phyloP scores from a whole-genome alignment of 1,140 invertebrate species.

The Zaprionus ghesquierei region DNA sequence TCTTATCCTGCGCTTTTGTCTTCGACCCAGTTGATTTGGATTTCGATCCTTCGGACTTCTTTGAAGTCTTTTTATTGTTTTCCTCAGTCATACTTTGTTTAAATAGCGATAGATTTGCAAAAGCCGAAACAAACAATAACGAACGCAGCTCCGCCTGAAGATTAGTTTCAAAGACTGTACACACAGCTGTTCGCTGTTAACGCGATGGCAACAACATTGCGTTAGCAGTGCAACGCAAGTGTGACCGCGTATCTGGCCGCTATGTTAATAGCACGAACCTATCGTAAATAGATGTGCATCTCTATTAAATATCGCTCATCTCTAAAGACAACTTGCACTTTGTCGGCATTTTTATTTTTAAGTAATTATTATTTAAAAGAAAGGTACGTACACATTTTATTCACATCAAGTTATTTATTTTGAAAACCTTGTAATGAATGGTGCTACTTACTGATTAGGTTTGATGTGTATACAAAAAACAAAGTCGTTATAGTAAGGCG shows the following conservation, averaged over 20 bases:
- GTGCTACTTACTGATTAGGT: neutral
- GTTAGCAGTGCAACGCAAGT: neutral
- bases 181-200: neutral
- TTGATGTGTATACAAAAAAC: neutral
- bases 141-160: neutral
- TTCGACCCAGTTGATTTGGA: neutral
- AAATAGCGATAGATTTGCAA: neutral
- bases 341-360: slow-evolving; percentile 27
- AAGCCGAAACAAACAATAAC: neutral
- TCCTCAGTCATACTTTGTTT: slow-evolving; percentile 15
- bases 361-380: slow-evolving; percentile 19
- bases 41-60: neutral
- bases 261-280: neutral
- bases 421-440: neutral
- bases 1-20: slow-evolving; percentile 5
- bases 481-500: neutral
- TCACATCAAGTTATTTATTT: neutral
- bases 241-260: neutral
- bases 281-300: slow-evolving; percentile 4
- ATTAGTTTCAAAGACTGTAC: neutral
- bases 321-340: slow-evolving; percentile 47
- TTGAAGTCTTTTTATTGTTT: neutral
- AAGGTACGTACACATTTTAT: slow-evolving; percentile 29
- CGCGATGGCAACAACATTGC: neutral
- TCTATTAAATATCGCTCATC: slow-evolving; percentile 13